A percentile compares a stretch with the other conserved stretches of the same genome.
These are phyloP conservation scores for Diarsia brunnea DNA, from an alignment of 2,888 invertebrate genomes.

Conservation along the genomic window DNA sequence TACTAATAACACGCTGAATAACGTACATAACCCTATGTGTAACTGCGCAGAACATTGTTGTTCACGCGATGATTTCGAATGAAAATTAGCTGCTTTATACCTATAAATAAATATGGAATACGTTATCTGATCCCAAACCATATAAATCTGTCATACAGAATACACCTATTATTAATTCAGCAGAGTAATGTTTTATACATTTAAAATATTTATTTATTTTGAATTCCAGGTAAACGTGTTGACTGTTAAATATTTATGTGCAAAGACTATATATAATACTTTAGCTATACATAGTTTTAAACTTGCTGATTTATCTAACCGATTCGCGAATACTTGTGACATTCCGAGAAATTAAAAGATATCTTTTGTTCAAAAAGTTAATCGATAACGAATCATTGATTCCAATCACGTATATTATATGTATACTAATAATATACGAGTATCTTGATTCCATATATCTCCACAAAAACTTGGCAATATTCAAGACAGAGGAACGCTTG, in stretches of 20 bases:
- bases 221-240: conserved; percentile 52
- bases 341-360: conserved; percentile 16
- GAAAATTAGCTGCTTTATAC: conserved; percentile 53
- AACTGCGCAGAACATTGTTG: conserved; percentile 60
- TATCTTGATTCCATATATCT: conserved; percentile 16
- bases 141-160: conserved; percentile 53
- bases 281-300: conserved; percentile 10
- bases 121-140: conserved; percentile 47
- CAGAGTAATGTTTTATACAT: conserved; percentile 34
- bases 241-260: conserved; percentile 56
- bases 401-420: conserved; percentile 48
- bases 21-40: conserved; percentile 50
- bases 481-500: conserved; percentile 8
- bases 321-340: background rate
- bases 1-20: conserved; percentile 70
- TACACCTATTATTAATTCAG: conserved; percentile 53
- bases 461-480: conserved; percentile 45
- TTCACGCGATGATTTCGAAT: conserved; percentile 43
- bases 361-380: conserved; percentile 3
- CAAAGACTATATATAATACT: conserved; percentile 16
- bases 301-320: background rate
- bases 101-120: conserved; percentile 48
- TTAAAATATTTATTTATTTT: conserved; percentile 55
- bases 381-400: conserved; percentile 38
- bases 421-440: conserved; percentile 19